A percentile compares a stretch with the other conserved stretches of the same genome.
Evolutionary conservation across 2,113 vertebrate species (phyloP).

Genomic region (Mastomys coucha): DNA sequence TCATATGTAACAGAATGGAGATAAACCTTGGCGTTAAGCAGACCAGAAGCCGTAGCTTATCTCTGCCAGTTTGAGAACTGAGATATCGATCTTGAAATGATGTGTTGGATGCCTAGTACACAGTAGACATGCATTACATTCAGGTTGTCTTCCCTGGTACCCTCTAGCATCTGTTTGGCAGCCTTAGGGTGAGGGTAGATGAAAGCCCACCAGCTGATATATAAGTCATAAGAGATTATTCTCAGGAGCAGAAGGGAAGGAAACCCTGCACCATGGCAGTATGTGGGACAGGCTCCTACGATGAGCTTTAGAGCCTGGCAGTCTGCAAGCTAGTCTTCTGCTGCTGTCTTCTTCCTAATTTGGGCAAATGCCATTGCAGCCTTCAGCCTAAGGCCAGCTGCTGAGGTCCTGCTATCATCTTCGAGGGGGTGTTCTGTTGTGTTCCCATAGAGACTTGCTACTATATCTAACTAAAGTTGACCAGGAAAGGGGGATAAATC

Average conservation of each 20-base stretch:
- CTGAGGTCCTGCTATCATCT: constrained; percentile 43
- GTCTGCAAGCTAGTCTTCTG: background rate
- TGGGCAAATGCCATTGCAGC: constrained; percentile 67
- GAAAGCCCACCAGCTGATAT: background rate
- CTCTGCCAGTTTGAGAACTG: background rate
- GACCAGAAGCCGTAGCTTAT: background rate
- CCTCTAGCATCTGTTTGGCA: background rate
- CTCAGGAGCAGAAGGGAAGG: background rate
- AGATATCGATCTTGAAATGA: background rate
- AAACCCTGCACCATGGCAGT: background rate
- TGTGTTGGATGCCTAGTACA: background rate
- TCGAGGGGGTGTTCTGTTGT: constrained; percentile 42
- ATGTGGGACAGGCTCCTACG: background rate
- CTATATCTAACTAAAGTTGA: constrained; percentile 73
- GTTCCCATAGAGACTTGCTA: constrained; percentile 77
- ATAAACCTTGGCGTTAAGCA: background rate
- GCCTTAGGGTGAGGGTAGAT: too few relatives aligned
- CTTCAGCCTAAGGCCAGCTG: constrained; percentile 61
- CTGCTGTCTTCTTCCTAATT: constrained; percentile 73
- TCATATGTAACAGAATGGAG: background rate
- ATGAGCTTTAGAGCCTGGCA: constrained; percentile 23
- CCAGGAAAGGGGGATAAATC: constrained; percentile 24
- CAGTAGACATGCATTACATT: background rate
- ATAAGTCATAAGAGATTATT: background rate
- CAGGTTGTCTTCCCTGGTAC: background rate